phyloP scores from a whole-genome alignment of 2,113 vertebrate genomes.

The Oreochromis aureus region DNA sequence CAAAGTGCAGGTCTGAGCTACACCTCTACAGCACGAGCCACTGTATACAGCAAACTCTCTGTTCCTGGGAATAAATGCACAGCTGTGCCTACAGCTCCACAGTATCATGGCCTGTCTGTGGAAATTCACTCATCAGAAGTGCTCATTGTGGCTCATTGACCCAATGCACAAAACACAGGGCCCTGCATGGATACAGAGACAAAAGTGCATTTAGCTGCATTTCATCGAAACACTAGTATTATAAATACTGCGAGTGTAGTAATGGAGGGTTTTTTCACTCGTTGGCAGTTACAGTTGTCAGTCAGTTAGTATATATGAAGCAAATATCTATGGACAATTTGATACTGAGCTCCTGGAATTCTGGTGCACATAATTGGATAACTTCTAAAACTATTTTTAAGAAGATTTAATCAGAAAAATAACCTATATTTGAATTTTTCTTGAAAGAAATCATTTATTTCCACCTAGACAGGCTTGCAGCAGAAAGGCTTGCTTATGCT shows the following conservation, averaged over 20 bases:
- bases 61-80: neutral
- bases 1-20: neutral
- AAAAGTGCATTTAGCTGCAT: neutral
- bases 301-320: neutral
- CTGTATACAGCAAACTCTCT: neutral
- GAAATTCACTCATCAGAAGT: neutral
- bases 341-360: neutral
- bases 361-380: neutral
- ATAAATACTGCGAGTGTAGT: neutral
- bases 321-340: accelerated
- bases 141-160: neutral
- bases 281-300: neutral
- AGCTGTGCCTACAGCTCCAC: neutral
- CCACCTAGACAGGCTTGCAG: neutral
- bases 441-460: neutral
- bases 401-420: neutral
- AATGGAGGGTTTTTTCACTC: neutral
- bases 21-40: neutral
- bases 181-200: neutral
- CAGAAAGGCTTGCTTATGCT: too few species aligned
- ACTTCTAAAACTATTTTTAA: neutral
- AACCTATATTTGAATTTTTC: neutral
- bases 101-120: neutral
- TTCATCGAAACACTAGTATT: neutral
- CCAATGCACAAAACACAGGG: neutral